phyloP scores from a whole-genome alignment of 2,113 vertebrate species.

The Noctilio leporinus region DNA sequence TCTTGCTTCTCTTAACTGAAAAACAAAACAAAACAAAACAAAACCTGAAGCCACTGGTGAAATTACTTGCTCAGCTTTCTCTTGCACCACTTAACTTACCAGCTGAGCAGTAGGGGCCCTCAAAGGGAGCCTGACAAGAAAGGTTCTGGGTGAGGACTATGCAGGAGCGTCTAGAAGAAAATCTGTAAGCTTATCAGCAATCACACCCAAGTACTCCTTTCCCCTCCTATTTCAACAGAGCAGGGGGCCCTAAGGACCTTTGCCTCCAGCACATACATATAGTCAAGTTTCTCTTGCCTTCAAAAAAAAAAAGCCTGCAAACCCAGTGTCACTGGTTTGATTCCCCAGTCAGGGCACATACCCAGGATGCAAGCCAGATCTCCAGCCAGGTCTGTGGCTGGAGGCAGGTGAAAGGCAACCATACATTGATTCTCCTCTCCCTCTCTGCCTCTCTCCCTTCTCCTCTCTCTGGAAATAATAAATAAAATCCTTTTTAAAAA shows the following conservation, averaged over 20 bases:
- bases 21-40: no score
- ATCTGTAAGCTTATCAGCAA: background rate
- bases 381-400: no score
- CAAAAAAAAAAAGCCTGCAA: background rate
- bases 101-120: background rate
- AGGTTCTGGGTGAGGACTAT: background rate
- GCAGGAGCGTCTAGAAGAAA: background rate
- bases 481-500: no score
- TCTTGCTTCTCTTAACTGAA: background rate
- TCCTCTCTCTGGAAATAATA: no score
- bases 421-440: no score
- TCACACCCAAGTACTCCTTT: background rate
- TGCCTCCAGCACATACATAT: background rate
- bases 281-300: background rate
- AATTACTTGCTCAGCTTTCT: slow-evolving; percentile 3
- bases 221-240: background rate
- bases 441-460: no score
- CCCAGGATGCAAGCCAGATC: no score
- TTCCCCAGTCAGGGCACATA: no score
- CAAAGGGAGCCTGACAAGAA: background rate
- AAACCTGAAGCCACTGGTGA: background rate
- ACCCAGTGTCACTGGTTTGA: no score
- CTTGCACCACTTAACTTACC: background rate
- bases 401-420: no score
- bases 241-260: background rate